Evolutionary conservation across 2,888 invertebrate genomes (phyloP), one percentile per base, ranked within the genome.

Genomic region (Hartigia nigra): DNA sequence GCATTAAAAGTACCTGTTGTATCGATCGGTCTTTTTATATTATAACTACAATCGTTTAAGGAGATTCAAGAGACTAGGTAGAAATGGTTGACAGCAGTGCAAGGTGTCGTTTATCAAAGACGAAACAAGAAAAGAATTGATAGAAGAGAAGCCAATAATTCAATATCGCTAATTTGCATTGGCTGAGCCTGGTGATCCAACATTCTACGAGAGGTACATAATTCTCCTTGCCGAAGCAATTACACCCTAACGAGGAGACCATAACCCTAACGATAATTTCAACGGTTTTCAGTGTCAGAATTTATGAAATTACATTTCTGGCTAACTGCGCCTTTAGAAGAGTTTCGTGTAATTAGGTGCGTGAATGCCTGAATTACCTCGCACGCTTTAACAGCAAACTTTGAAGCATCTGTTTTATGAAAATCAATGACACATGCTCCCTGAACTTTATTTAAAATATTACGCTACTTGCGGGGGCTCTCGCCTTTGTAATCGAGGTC

Each of bases 261-360:
- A 32, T 72, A 72, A 72, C 72, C 12, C 34, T 72, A 72, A 72
- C 12, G 72, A 72, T 32, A 1, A 72, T 31, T 72, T 72, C 72
- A 32, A 72, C 32, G 72, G 72, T 31, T 72, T 72, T 72, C 32
- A 72, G 12, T 32, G 72, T 14, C 72, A 72, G 14, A 31, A 72
- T 72, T 72, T 72, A 72, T 32, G 31, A 72, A 72, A 72, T 34
- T 72, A 72, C 72, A 32, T 34, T 23, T 31, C 72, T 72, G 72
- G 55, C 72, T 34, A 72, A 72, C 72, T 31, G 31, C 23, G 9
- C 31, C 31, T 32, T 12, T 14, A 72, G 32, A 72, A 31, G 32
- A 72, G 32, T 12, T 34, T 31, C n/a, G 32, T 34, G 31, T 34
- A 55, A 78, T 78, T 78, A 23, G 23, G 55, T 55, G 23, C 14